Conservation (phyloP, 2,113 vertebrate genomes). For the Oryzias celebensis region DNA sequence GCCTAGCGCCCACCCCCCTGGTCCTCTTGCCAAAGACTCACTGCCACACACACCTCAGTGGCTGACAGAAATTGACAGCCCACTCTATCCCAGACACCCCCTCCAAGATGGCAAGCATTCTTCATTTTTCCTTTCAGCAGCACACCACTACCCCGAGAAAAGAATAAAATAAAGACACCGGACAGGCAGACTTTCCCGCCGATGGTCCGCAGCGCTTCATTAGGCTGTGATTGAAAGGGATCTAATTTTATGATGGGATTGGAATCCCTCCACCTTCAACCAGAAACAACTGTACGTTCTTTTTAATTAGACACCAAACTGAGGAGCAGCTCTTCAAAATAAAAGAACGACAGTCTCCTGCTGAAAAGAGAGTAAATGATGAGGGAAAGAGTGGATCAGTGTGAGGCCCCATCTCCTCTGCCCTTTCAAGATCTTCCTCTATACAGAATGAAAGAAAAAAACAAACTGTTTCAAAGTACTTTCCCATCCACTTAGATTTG, state of each 20-base stretch:
- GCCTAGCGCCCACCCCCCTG: constrained; percentile 45
- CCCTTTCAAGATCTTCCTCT: constrained; percentile 37
- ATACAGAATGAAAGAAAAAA: constrained; percentile 16
- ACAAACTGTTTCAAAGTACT: constrained; percentile 22
- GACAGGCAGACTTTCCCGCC: constrained; percentile 33
- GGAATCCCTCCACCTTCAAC: constrained; percentile 63
- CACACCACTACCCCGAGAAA: constrained; percentile 39
- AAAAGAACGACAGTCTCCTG: constrained; percentile 32
- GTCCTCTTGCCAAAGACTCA: constrained; percentile 47
- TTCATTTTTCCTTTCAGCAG: constrained; percentile 37
- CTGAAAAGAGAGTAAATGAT: constrained; percentile 37
- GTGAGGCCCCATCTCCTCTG: constrained; percentile 47
- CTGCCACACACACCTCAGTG: constrained; percentile 68
- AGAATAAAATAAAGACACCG: constrained; percentile 42
- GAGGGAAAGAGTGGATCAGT: constrained; percentile 45
- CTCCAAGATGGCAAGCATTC: constrained; percentile 43
- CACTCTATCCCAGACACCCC: constrained; percentile 49
- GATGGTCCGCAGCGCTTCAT: constrained; percentile 61
- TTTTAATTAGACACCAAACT: constrained; percentile 65
- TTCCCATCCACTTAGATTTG: constrained; percentile 49
- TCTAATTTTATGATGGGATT: constrained; percentile 62
- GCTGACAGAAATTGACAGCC: constrained; percentile 69
- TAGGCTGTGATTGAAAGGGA: constrained; percentile 62
- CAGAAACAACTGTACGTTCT: constrained; percentile 62
- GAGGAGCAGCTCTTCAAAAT: constrained; percentile 61